These are phyloP conservation scores for Ypsolopha sequella DNA, from an alignment of 2,888 invertebrate genomes.

Conservation along the genomic window DNA sequence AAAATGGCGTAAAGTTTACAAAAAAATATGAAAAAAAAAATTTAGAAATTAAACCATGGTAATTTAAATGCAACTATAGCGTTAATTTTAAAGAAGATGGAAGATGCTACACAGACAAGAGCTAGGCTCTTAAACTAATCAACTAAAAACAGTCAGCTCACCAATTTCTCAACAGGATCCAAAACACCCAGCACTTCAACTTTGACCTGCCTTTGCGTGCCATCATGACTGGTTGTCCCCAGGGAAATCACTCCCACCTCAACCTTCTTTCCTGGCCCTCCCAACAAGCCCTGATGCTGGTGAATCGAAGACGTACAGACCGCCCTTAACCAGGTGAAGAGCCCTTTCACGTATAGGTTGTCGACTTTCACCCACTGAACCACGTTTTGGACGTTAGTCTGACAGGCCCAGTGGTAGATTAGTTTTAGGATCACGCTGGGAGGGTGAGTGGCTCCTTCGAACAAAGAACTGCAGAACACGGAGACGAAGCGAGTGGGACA, in stretches of 20 bases:
- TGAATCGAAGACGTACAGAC: slow-evolving; percentile 85
- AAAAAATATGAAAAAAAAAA: too few relatives aligned
- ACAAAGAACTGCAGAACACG: slow-evolving; percentile 88
- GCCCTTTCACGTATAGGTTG: slow-evolving; percentile 66
- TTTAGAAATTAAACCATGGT: too few relatives aligned
- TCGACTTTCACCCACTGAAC: slow-evolving; percentile 87
- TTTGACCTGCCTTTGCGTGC: slow-evolving; percentile 82
- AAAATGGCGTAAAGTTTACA: not conserved
- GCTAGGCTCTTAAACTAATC: not conserved
- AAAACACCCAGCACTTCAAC: slow-evolving; percentile 89
- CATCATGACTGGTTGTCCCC: slow-evolving; percentile 87
- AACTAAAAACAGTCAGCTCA: slow-evolving; percentile 19
- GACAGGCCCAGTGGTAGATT: slow-evolving; percentile 93
- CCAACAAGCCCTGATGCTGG: slow-evolving; percentile 79
- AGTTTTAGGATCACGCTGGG: slow-evolving; percentile 86
- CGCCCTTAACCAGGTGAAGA: slow-evolving; percentile 75
- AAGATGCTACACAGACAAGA: not conserved
- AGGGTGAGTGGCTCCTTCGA: slow-evolving; percentile 87
- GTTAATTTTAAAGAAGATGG: not conserved
- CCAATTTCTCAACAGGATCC: slow-evolving; percentile 78
- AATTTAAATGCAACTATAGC: too few relatives aligned
- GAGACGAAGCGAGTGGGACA: slow-evolving; percentile 89
- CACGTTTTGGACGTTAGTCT: slow-evolving; percentile 90
- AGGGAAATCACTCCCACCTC: slow-evolving; percentile 90
- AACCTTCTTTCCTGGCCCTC: slow-evolving; percentile 78